Evolutionary conservation across 2,113 vertebrate genomes (phyloP).

Genomic region (Aspidoscelis tigris): DNA sequence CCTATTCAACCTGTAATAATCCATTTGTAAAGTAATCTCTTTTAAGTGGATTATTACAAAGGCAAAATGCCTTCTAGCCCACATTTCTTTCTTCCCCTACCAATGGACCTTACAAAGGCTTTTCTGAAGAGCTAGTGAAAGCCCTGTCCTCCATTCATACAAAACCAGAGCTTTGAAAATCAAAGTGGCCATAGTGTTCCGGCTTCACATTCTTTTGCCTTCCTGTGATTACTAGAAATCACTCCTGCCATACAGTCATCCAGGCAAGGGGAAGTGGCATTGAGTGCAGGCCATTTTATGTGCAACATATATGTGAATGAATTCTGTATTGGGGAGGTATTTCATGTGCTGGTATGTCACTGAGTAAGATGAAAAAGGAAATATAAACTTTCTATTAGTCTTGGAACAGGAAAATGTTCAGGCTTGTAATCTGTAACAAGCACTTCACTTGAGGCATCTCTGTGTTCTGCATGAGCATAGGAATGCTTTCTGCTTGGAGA

Average conservation of each 20-base stretch:
- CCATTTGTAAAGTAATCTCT: constrained; percentile 6
- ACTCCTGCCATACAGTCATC: not conserved
- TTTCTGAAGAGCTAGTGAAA: not conserved
- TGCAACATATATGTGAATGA: not conserved
- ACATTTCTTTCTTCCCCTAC: not conserved
- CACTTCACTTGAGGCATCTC: not conserved
- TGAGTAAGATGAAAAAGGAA: not conserved
- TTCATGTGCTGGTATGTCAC: not conserved
- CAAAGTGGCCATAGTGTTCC: not conserved
- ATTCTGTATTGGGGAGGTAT: not conserved
- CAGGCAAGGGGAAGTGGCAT: not conserved
- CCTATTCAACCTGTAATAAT: not conserved
- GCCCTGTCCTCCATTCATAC: not conserved
- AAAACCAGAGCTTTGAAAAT: not conserved
- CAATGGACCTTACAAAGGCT: not conserved
- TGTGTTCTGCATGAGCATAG: not conserved
- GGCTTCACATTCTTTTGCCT: not conserved
- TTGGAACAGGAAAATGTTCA: not conserved
- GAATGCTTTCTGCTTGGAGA: not conserved
- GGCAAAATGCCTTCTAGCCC: not conserved
- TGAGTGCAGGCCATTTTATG: not conserved
- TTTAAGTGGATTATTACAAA: not conserved
- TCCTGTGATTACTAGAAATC: not conserved
- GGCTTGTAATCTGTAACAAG: not conserved
- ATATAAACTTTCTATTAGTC: not conserved